Evolutionary conservation across 2,888 invertebrate species (phyloP).

Genomic region (Nysson spinosus): DNA sequence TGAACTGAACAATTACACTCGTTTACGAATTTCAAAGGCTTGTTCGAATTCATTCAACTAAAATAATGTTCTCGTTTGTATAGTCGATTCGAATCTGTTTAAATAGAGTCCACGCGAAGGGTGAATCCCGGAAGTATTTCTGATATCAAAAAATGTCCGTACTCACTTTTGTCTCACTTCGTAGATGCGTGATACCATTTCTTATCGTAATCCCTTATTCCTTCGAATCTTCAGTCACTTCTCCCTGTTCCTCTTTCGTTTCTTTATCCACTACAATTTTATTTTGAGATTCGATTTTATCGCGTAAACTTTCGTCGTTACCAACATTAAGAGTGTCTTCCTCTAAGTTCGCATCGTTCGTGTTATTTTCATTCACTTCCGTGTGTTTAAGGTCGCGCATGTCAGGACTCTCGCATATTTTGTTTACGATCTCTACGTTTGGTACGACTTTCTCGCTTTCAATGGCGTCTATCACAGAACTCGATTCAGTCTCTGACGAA

Average conservation of each 20-base stretch:
- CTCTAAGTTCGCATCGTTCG: constrained; percentile 3
- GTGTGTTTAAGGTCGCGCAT: neutral
- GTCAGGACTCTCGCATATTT: neutral
- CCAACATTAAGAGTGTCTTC: constrained; percentile 8
- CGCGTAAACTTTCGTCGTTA: neutral
- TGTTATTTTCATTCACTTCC: neutral
- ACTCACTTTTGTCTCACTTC: constrained; percentile 4
- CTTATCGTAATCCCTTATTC: constrained; percentile 21
- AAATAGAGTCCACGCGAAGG: constrained; percentile 14
- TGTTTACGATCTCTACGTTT: neutral
- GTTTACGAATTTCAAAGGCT: too few species aligned
- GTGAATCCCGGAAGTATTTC: constrained; percentile 15
- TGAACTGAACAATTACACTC: too few species aligned
- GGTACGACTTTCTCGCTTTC: constrained; percentile 11
- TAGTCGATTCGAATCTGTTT: constrained; percentile 8
- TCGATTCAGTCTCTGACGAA: constrained; percentile 17
- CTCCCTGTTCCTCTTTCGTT: constrained; percentile 1
- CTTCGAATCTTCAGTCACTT: constrained; percentile 2
- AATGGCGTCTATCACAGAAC: constrained; percentile 40
- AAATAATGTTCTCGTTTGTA: too few species aligned
- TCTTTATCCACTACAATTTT: constrained; percentile 1
- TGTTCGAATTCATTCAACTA: too few species aligned
- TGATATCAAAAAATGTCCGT: constrained; percentile 28
- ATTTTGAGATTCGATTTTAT: constrained; percentile 22
- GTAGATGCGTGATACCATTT: constrained; percentile 21